These are phyloP conservation scores for Leptoteleia sp. DNA, from an alignment of 1,140 invertebrate species.

Conservation along the genomic window DNA sequence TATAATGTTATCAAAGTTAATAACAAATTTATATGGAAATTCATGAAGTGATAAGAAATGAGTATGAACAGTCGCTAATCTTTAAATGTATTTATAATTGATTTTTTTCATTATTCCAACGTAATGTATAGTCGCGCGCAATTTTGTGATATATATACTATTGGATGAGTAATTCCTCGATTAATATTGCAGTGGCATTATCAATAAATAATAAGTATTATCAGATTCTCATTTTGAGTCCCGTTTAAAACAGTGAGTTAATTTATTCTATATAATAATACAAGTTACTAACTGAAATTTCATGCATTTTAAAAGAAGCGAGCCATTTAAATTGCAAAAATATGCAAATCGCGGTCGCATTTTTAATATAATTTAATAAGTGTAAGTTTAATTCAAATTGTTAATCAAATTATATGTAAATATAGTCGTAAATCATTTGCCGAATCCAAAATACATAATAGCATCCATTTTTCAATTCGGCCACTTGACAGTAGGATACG, in stretches of 20 bases:
- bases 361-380: slow-evolving; percentile 24
- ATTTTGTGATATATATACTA: too few relatives aligned
- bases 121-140: not conserved
- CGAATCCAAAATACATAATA: too few relatives aligned
- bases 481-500: too few relatives aligned
- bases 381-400: slow-evolving; percentile 36
- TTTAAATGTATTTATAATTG: slow-evolving; percentile 58
- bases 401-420: slow-evolving; percentile 44
- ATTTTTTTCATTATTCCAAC: slow-evolving; percentile 29
- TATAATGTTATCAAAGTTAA: slow-evolving; percentile 57
- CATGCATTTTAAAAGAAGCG: slow-evolving; percentile 33
- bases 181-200: not conserved
- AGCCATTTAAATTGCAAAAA: slow-evolving; percentile 33
- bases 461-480: too few relatives aligned
- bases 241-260: slow-evolving; percentile 9
- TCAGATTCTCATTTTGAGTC: slow-evolving; percentile 5
- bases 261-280: slow-evolving; percentile 36
- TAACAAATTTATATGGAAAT: slow-evolving; percentile 65
- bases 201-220: not conserved
- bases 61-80: slow-evolving; percentile 49
- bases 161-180: slow-evolving; percentile 6
- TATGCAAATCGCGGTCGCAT: slow-evolving; percentile 13
- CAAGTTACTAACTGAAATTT: slow-evolving; percentile 16
- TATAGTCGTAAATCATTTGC: slow-evolving; percentile 37
- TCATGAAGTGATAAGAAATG: slow-evolving; percentile 41